These are phyloP conservation scores for Rhorus exstirpatorius DNA, from an alignment of 2,888 invertebrate species.

Conservation along the genomic window DNA sequence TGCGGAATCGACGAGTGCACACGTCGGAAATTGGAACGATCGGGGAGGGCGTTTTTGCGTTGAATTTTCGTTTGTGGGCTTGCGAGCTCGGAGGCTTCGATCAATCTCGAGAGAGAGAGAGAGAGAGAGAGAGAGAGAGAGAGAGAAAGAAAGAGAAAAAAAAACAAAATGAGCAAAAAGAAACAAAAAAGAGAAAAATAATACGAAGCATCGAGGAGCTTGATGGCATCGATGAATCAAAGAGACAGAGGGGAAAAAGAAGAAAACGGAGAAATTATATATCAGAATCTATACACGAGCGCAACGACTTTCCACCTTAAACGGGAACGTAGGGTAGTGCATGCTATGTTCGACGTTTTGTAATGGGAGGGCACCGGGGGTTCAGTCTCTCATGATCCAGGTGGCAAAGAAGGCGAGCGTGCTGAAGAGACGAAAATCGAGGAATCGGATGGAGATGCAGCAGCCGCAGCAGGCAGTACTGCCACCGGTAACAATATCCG, in stretches of 20 bases:
- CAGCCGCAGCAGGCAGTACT: conserved; percentile 73
- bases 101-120: conserved; percentile 19
- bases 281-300: conserved; percentile 34
- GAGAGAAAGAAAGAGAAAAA: conserved; percentile 9
- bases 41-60: conserved; percentile 45
- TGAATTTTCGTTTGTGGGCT: conserved; percentile 57
- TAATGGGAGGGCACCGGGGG: conserved; percentile 86
- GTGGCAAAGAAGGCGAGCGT: conserved; percentile 92
- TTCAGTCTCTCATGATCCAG: conserved; percentile 91
- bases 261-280: conserved; percentile 6
- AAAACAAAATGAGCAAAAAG: background rate
- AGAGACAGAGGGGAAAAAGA: conserved; percentile 9
- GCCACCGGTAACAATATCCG: conserved; percentile 76
- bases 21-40: conserved; percentile 59
- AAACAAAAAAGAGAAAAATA: background rate
- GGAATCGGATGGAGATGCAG: conserved; percentile 89
- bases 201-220: conserved; percentile 10
- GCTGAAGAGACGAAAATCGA: conserved; percentile 90
- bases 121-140: background rate
- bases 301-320: conserved; percentile 53
- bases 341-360: conserved; percentile 83
- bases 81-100: conserved; percentile 38
- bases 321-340: conserved; percentile 80
- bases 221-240: background rate
- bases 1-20: conserved; percentile 19